These are phyloP conservation scores for Drosophila orena DNA, from an alignment of 1,140 invertebrate genomes.

Conservation along the genomic window DNA sequence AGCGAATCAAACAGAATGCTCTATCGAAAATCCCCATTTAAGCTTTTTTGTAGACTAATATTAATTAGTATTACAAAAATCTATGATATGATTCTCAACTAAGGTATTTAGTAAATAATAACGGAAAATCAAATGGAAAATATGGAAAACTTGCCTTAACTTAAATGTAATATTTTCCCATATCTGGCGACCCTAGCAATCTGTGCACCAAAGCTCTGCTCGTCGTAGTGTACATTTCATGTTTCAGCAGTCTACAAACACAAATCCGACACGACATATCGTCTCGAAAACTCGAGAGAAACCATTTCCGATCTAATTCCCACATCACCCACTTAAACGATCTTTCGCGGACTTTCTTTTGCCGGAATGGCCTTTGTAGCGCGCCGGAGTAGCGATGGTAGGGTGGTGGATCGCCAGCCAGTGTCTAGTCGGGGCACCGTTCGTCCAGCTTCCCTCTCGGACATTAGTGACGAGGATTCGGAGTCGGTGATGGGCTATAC, in stretches of 20 bases:
- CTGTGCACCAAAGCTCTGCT: background rate
- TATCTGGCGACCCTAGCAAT: background rate
- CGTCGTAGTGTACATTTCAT: background rate
- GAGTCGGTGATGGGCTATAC: conserved; percentile 41
- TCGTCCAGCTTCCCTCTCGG: conserved; percentile 14
- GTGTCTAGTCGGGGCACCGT: conserved; percentile 21
- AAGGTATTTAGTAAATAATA: no score
- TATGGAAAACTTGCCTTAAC: no score
- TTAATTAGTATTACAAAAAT: no score
- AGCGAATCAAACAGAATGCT: no score
- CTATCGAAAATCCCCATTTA: no score
- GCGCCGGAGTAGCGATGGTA: conserved; percentile 43
- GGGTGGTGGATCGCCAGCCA: conserved; percentile 50
- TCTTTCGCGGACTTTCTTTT: conserved; percentile 27
- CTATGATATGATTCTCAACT: no score
- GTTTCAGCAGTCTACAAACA: conserved; percentile 7
- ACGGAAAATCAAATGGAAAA: no score
- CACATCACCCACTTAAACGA: conserved; percentile 3
- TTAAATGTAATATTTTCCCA: background rate
- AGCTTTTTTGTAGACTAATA: no score
- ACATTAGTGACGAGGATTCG: conserved; percentile 59
- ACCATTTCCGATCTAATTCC: background rate
- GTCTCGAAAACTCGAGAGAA: conserved; percentile 19
- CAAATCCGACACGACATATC: conserved; percentile 31
- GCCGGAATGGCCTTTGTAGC: conserved; percentile 61